Evolutionary conservation across 2,797 vertebrate genomes (phyloP).

Genomic region (Squalus acanthias): DNA sequence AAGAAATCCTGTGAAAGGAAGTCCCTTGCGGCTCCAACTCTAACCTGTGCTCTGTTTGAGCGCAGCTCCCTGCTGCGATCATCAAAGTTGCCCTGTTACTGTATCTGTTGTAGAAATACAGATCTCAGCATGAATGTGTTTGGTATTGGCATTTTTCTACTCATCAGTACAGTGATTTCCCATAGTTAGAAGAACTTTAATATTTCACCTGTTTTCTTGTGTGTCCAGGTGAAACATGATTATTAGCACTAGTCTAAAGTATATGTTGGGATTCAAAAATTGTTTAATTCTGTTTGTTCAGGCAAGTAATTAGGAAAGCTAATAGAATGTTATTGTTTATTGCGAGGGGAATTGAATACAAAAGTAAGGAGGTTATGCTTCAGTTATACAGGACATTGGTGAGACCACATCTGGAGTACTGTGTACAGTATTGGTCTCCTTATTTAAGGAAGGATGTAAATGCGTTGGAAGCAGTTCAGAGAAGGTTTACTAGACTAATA

Average conservation of each 20-base stretch:
- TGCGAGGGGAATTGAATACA: no score
- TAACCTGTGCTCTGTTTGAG: background rate
- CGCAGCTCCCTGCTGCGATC: background rate
- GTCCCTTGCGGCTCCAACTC: background rate
- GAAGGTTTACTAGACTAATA: no score
- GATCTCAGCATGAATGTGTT: background rate
- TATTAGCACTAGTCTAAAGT: background rate
- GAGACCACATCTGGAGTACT: no score
- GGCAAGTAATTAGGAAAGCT: no score
- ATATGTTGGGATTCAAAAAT: background rate
- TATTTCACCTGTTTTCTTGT: background rate
- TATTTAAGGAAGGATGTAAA: no score
- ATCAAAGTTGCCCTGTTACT: background rate
- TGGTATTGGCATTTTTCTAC: background rate
- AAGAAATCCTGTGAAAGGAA: background rate
- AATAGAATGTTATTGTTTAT: no score
- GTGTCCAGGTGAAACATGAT: background rate
- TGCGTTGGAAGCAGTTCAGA: no score
- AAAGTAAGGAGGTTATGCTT: no score
- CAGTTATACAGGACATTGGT: no score
- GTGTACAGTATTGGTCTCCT: no score
- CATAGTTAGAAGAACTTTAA: background rate
- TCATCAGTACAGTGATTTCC: background rate
- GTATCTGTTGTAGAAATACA: background rate
- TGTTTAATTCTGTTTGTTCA: background rate